These are phyloP conservation scores for Pitangus sulphuratus DNA, from an alignment of 2,797 vertebrate species.

Conservation along the genomic window DNA sequence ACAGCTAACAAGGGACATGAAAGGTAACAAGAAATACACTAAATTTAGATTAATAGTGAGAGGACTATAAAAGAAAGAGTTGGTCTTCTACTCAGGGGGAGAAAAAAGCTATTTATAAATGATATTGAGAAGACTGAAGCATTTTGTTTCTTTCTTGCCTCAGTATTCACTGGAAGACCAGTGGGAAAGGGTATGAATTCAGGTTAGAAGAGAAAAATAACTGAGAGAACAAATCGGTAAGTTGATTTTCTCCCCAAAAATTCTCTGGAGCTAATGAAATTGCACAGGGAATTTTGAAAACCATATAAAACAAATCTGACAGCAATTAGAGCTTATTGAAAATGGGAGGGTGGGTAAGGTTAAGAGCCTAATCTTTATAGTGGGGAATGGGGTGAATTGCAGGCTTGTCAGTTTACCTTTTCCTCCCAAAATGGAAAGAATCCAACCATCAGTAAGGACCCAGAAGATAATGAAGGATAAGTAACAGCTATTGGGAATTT, in stretches of 20 bases:
- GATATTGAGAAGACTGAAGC: background rate
- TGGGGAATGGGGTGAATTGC: background rate
- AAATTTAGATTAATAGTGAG: conserved; percentile 16
- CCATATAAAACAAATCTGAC: background rate
- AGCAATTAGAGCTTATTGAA: background rate
- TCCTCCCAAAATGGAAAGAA: background rate
- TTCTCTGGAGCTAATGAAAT: background rate
- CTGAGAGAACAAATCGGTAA: background rate
- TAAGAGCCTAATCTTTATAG: background rate
- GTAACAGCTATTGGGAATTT: background rate
- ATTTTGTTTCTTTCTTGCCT: background rate
- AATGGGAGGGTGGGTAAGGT: background rate
- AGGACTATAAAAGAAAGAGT: background rate
- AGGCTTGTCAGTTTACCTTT: background rate
- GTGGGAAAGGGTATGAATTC: background rate
- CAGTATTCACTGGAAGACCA: background rate
- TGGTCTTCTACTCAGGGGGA: background rate
- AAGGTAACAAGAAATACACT: conserved; percentile 18
- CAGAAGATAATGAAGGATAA: background rate
- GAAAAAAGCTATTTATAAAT: conserved; percentile 2
- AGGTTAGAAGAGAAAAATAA: background rate
- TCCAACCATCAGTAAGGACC: background rate
- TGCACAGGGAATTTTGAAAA: background rate
- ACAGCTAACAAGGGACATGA: background rate
- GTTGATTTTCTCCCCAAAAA: background rate